These are phyloP conservation scores for Gobiocypris rarus DNA, from an alignment of 2,113 vertebrate species.

Conservation along the genomic window DNA sequence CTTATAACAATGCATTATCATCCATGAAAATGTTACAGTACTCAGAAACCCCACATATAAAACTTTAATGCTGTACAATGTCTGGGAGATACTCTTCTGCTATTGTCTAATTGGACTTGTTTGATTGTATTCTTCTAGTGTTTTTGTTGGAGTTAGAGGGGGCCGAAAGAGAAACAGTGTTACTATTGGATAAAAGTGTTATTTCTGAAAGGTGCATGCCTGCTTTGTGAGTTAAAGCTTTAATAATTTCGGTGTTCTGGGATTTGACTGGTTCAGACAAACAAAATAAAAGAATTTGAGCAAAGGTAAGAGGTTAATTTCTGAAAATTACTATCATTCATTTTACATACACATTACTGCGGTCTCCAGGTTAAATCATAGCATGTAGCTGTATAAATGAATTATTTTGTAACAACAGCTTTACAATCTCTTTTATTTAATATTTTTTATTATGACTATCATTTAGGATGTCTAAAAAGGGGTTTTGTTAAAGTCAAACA, in stretches of 20 bases:
- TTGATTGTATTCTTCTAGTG: constrained; percentile 1
- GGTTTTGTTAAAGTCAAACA: not conserved
- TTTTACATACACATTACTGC: not conserved
- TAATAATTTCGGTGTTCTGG: not conserved
- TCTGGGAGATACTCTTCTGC: constrained; percentile 4
- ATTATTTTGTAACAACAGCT: not conserved
- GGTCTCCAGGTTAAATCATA: not conserved
- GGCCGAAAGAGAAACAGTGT: not conserved
- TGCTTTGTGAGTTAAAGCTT: constrained; percentile 4
- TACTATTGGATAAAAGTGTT: not conserved
- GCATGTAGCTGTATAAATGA: not conserved
- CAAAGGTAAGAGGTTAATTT: no score
- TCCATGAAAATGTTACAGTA: not conserved
- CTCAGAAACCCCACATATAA: not conserved
- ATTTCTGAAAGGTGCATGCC: constrained; percentile 3
- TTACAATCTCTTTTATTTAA: not conserved
- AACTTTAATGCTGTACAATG: not conserved
- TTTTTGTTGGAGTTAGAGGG: not conserved
- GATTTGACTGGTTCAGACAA: not conserved
- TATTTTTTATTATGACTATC: not conserved
- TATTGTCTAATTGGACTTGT: not conserved
- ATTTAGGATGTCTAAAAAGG: not conserved
- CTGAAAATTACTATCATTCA: not conserved
- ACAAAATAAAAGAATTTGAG: not conserved
- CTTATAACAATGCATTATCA: not conserved